These are phyloP conservation scores for Drosophila tristis DNA, from an alignment of 1,140 invertebrate species.

Conservation along the genomic window DNA sequence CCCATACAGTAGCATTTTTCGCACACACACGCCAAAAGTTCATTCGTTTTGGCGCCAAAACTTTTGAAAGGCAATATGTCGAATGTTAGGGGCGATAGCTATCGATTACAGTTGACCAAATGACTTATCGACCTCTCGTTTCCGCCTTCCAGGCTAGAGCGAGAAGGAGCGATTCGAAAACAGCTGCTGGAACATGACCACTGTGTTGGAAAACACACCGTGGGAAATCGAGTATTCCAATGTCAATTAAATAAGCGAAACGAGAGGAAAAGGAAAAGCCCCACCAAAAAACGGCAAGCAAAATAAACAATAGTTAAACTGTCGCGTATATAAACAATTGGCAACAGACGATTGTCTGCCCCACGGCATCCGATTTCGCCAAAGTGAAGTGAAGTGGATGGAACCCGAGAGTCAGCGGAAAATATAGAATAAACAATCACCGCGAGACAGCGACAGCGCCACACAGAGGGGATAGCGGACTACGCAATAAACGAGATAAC, in stretches of 20 bases:
- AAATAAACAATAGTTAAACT: slow-evolving; percentile 28
- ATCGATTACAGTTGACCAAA: slow-evolving; percentile 11
- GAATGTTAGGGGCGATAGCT: slow-evolving; percentile 2
- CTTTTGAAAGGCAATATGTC: too few species aligned
- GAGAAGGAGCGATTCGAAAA: slow-evolving; percentile 16
- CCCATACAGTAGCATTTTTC: too few species aligned
- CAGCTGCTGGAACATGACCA: slow-evolving; percentile 34
- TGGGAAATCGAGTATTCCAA: slow-evolving; percentile 57
- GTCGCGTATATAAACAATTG: too few species aligned
- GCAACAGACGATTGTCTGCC: too few species aligned
- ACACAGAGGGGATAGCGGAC: slow-evolving; percentile 33
- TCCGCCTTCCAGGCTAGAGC: slow-evolving; percentile 23
- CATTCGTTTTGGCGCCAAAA: too few species aligned
- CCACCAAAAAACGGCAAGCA: slow-evolving; percentile 39
- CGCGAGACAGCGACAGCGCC: neutral
- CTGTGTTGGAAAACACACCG: slow-evolving; percentile 50
- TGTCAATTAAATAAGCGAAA: slow-evolving; percentile 68
- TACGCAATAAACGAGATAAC: slow-evolving; percentile 72
- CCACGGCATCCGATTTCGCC: neutral
- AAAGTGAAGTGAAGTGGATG: neutral
- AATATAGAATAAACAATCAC: too few species aligned
- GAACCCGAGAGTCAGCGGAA: slow-evolving; percentile 1
- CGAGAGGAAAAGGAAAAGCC: slow-evolving; percentile 30
- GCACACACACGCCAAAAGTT: too few species aligned
- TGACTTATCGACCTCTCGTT: too few species aligned